A percentile compares a stretch with the other conserved stretches of the same genome.
Evolutionary conservation across 2,797 vertebrate species (phyloP).

Genomic region (Micrastur ruficollis): DNA sequence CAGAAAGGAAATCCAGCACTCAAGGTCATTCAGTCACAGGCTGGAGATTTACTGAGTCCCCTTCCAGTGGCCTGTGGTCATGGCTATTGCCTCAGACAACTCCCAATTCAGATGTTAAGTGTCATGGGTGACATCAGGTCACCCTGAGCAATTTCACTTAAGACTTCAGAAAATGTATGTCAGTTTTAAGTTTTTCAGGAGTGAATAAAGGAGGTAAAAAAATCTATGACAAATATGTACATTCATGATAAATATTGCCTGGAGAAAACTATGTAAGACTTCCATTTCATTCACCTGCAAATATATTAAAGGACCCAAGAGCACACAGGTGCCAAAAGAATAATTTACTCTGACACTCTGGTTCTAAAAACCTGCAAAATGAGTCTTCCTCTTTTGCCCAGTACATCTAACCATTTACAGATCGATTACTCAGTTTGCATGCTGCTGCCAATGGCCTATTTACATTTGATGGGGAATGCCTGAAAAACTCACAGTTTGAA

Average conservation of each 20-base stretch:
- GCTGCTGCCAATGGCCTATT: neutral
- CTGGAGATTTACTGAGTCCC: neutral
- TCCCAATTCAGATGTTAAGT: neutral
- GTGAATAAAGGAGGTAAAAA: neutral
- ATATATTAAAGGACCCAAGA: neutral
- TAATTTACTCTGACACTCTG: neutral
- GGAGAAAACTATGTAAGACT: neutral
- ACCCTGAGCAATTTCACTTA: neutral
- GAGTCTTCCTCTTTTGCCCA: neutral
- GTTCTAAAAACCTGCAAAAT: neutral
- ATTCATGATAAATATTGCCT: neutral
- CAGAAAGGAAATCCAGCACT: neutral
- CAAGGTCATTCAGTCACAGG: neutral
- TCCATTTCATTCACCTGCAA: neutral
- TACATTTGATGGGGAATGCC: neutral
- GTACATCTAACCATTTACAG: neutral
- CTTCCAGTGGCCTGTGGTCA: neutral
- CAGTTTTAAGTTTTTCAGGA: neutral
- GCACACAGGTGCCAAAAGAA: neutral
- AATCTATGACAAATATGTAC: neutral
- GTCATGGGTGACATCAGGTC: neutral
- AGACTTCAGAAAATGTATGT: neutral
- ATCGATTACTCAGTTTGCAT: neutral
- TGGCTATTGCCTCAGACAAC: neutral
- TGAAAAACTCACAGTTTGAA: neutral